phyloP scores from a whole-genome alignment of 2,113 vertebrate genomes.

The Plecturocebus donacophilus region DNA sequence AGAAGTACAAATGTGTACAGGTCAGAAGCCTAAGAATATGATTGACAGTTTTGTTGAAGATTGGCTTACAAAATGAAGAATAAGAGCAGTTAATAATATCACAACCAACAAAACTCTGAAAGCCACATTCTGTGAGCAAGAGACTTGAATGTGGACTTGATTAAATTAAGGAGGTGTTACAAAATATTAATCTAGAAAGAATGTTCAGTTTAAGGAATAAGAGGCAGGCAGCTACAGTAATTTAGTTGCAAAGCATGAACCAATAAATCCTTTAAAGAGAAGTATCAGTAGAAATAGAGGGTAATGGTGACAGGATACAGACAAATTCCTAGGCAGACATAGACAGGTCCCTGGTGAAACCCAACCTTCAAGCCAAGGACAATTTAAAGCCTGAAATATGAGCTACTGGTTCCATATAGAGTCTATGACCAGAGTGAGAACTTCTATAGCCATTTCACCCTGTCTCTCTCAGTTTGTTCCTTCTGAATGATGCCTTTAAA shows the following conservation, averaged over 20 bases:
- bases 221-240: not conserved
- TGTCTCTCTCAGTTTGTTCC: too few species aligned
- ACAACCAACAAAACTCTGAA: not conserved
- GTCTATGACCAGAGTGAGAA: too few species aligned
- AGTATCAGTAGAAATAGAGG: not conserved
- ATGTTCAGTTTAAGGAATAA: not conserved
- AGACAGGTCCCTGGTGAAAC: too few species aligned
- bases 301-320: too few species aligned
- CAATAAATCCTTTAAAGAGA: not conserved
- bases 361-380: too few species aligned
- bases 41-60: not conserved
- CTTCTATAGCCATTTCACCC: too few species aligned
- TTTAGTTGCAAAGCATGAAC: not conserved
- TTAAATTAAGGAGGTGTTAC: not conserved
- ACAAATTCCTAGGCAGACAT: too few species aligned
- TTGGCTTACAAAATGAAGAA: not conserved
- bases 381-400: too few species aligned
- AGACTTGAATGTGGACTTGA: not conserved
- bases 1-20: not conserved
- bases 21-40: not conserved
- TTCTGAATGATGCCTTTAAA: too few species aligned
- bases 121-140: not conserved
- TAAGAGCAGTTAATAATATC: not conserved
- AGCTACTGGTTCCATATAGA: too few species aligned
- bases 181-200: not conserved